phyloP scores from a whole-genome alignment of 2,888 invertebrate genomes.

The Caenorhabditis macrosperma region DNA sequence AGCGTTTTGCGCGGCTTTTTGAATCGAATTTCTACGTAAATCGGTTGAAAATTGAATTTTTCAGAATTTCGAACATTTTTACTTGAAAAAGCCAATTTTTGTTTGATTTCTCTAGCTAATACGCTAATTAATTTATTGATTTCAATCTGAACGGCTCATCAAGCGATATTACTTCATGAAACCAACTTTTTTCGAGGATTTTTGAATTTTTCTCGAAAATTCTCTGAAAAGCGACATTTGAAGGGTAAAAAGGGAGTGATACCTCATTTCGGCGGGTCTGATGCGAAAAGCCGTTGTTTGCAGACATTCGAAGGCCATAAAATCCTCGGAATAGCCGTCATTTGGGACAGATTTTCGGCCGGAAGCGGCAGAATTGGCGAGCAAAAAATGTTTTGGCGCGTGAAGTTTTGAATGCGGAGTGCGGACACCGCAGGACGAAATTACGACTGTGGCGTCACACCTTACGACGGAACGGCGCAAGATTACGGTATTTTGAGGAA shows the following conservation, averaged over 20 bases:
- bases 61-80: neutral
- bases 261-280: slow-evolving; percentile 23
- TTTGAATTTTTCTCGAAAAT: slow-evolving; percentile 7
- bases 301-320: slow-evolving; percentile 46
- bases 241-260: too few species aligned
- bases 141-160: too few species aligned
- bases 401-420: slow-evolving; percentile 11
- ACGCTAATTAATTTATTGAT: too few species aligned
- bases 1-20: neutral
- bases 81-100: neutral
- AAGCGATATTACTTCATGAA: too few species aligned
- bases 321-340: slow-evolving; percentile 42
- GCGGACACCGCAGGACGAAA: too few species aligned
- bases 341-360: slow-evolving; percentile 48
- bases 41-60: too few species aligned
- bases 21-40: too few species aligned
- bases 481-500: neutral
- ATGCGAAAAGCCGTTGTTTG: slow-evolving; percentile 42
- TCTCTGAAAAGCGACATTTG: neutral
- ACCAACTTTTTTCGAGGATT: too few species aligned
- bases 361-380: neutral
- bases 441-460: too few species aligned
- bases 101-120: too few species aligned
- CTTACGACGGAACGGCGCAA: too few species aligned
- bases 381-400: neutral